phyloP scores from a whole-genome alignment of 1,140 invertebrate genomes.

The Heliothis subflexa region DNA sequence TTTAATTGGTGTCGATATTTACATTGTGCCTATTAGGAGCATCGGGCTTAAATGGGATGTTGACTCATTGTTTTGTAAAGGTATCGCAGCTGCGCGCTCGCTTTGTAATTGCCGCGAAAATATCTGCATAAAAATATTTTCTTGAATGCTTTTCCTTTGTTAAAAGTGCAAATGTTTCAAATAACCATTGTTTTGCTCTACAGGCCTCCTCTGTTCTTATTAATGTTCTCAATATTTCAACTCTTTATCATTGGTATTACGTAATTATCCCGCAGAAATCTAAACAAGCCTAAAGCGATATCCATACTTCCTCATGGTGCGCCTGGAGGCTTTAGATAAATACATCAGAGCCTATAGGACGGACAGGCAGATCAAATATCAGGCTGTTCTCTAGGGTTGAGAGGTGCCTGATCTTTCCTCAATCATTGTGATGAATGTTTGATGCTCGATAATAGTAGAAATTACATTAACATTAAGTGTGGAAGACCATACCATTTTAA shows the following conservation, averaged over 20 bases:
- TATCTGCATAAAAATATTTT: conserved; percentile 24
- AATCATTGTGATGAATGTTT: conserved; percentile 9
- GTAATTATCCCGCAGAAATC: conserved; percentile 20
- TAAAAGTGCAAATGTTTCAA: neutral
- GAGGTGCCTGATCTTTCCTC: neutral
- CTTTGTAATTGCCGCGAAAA: conserved; percentile 34
- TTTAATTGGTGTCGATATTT: conserved; percentile 64
- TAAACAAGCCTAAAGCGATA: conserved; percentile 20
- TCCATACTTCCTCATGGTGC: conserved; percentile 11
- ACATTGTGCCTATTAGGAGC: conserved; percentile 52
- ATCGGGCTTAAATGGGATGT: conserved; percentile 37
- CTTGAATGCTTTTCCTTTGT: conserved; percentile 27
- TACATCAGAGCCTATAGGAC: conserved; percentile 22
- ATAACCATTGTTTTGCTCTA: neutral
- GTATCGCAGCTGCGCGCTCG: conserved; percentile 40
- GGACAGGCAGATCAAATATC: conserved; percentile 30
- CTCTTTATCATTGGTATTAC: conserved; percentile 13
- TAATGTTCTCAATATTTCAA: conserved; percentile 28
- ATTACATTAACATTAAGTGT: too few relatives aligned
- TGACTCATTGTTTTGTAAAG: conserved; percentile 43
- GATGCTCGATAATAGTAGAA: neutral
- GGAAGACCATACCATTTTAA: too few relatives aligned
- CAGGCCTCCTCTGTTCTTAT: neutral
- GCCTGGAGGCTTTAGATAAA: conserved; percentile 12
- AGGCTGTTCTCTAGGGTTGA: neutral